These are phyloP conservation scores for Rhegmatorhina hoffmannsi DNA, from an alignment of 2,113 vertebrate genomes.

Conservation along the genomic window DNA sequence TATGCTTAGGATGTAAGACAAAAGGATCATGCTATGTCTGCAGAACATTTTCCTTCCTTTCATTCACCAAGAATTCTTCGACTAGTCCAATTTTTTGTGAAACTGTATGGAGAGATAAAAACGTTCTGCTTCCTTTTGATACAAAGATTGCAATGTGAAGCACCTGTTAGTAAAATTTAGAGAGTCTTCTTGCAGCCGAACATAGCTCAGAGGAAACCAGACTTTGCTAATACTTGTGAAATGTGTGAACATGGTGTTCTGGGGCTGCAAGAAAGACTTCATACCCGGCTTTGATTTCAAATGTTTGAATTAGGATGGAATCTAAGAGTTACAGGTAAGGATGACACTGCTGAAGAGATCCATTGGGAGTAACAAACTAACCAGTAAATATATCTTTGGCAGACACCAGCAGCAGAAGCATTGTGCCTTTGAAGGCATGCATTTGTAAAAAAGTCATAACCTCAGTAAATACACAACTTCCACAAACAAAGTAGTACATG, in stretches of 20 bases:
- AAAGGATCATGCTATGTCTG: background rate
- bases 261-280: background rate
- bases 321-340: background rate
- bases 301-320: background rate
- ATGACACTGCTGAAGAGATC: background rate
- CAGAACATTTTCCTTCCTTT: background rate
- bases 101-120: background rate
- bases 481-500: background rate
- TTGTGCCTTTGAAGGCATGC: background rate
- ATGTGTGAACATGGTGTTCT: background rate
- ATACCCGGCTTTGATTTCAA: background rate
- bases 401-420: background rate
- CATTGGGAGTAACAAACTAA: background rate
- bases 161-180: background rate
- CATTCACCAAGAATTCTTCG: background rate
- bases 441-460: background rate
- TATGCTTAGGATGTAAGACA: background rate
- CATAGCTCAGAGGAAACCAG: background rate
- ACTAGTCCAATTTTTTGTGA: background rate
- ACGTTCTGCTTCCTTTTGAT: background rate
- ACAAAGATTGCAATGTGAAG: background rate
- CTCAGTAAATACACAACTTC: background rate
- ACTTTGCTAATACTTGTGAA: background rate
- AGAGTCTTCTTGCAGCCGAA: background rate
- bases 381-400: background rate